A percentile compares a stretch with the other conserved stretches of the same genome.
phyloP scores from a whole-genome alignment of 2,113 vertebrate genomes.

The Chloroceryle aenea region DNA sequence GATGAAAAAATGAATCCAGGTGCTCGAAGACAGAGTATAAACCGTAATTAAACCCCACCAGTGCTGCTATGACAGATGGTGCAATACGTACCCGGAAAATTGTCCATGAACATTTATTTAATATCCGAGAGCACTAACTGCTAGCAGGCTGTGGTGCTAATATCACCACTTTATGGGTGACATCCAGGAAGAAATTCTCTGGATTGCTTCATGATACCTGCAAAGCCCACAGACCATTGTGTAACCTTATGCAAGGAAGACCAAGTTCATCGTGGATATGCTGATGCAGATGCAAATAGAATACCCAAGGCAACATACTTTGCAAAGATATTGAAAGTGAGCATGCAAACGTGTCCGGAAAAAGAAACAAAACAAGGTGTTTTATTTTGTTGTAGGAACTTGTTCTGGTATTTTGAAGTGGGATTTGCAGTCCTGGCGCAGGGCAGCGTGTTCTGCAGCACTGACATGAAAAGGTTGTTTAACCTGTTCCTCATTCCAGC shows the following conservation, averaged over 20 bases:
- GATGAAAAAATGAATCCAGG: constrained; percentile 47
- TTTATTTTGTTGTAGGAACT: not conserved
- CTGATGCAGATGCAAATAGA: not conserved
- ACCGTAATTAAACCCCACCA: constrained; percentile 58
- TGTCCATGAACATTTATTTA: constrained; percentile 18
- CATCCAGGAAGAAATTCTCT: not conserved
- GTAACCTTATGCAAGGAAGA: not conserved
- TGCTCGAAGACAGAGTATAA: constrained; percentile 50
- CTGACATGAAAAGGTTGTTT: not conserved
- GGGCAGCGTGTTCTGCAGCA: not conserved
- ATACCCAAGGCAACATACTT: not conserved
- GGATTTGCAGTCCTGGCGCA: not conserved
- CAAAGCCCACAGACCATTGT: not conserved
- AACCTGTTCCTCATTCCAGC: not conserved
- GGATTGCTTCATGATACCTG: not conserved
- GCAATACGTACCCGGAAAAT: constrained; percentile 47
- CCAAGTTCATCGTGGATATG: not conserved
- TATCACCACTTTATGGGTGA: not conserved
- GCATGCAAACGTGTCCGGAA: not conserved
- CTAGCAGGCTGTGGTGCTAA: constrained; percentile 34
- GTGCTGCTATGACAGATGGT: constrained; percentile 64
- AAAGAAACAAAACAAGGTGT: not conserved
- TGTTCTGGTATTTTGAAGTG: not conserved
- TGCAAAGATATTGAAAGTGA: not conserved
- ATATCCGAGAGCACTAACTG: not conserved